These are phyloP conservation scores for Elymnias hypermnestra DNA, from an alignment of 1,140 invertebrate genomes.

Conservation along the genomic window DNA sequence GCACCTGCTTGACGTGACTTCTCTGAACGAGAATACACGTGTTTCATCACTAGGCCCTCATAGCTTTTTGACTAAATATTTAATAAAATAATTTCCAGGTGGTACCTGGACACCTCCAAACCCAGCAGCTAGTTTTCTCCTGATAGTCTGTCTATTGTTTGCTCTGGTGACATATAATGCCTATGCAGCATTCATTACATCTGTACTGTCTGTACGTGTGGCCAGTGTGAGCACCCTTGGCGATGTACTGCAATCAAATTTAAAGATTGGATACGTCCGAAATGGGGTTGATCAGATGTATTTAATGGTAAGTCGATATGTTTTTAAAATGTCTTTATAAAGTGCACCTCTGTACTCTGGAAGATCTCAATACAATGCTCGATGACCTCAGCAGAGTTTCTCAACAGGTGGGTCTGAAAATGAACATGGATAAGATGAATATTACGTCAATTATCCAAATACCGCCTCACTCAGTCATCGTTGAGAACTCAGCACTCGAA, in stretches of 20 bases:
- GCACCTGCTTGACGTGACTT: too few relatives aligned
- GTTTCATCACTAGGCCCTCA: too few relatives aligned
- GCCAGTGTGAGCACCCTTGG: conserved; percentile 76
- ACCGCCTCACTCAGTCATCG: too few relatives aligned
- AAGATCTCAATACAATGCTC: too few relatives aligned
- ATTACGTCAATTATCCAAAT: too few relatives aligned
- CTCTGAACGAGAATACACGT: too few relatives aligned
- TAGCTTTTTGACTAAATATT: too few relatives aligned
- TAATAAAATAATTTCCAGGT: conserved; percentile 72
- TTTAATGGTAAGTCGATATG: conserved; percentile 52
- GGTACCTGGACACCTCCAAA: conserved; percentile 76
- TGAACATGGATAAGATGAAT: too few relatives aligned
- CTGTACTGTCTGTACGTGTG: conserved; percentile 79
- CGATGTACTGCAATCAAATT: conserved; percentile 76
- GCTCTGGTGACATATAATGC: conserved; percentile 78
- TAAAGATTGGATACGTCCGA: conserved; percentile 78
- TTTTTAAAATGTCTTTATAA: neutral
- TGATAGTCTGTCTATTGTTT: conserved; percentile 78
- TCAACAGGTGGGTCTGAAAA: too few relatives aligned
- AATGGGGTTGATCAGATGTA: conserved; percentile 74
- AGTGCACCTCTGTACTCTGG: too few relatives aligned
- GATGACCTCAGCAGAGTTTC: too few relatives aligned
- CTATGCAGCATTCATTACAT: conserved; percentile 80
- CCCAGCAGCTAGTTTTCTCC: conserved; percentile 76
- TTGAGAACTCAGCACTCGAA: too few relatives aligned